Conservation (phyloP, 2,797 vertebrate species). For the Coluber constrictor region DNA sequence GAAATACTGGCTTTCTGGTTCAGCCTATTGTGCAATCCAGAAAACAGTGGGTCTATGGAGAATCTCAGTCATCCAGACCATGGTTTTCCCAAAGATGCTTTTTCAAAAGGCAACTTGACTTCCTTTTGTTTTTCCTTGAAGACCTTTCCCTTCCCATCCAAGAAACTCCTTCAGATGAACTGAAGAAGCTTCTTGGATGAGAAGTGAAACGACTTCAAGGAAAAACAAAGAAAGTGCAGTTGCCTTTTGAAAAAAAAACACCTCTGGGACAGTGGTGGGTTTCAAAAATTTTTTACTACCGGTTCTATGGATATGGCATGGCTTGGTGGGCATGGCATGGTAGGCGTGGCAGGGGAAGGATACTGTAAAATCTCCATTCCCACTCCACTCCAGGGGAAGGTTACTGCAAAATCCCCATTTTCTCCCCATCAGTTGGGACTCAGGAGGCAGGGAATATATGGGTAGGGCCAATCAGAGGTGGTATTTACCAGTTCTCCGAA, state of each 20-base stretch:
- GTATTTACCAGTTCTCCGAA: too few relatives aligned
- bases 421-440: too few relatives aligned
- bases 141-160: not conserved
- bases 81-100: not conserved
- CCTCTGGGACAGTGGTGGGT: not conserved
- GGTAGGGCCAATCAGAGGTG: too few relatives aligned
- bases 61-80: not conserved
- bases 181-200: not conserved
- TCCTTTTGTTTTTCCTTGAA: not conserved
- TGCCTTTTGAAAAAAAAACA: not conserved
- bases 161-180: not conserved
- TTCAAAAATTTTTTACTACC: too few relatives aligned
- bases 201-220: not conserved
- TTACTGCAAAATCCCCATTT: too few relatives aligned
- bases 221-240: not conserved
- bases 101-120: not conserved
- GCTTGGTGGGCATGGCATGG: too few relatives aligned
- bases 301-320: too few relatives aligned
- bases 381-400: too few relatives aligned
- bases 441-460: too few relatives aligned
- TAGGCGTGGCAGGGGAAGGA: too few relatives aligned
- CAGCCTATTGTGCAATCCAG: not conserved
- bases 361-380: too few relatives aligned
- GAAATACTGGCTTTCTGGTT: not conserved
- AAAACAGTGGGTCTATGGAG: not conserved